Evolutionary conservation across 2,888 invertebrate species (phyloP).

Genomic region (Rhorus exstirpatorius): DNA sequence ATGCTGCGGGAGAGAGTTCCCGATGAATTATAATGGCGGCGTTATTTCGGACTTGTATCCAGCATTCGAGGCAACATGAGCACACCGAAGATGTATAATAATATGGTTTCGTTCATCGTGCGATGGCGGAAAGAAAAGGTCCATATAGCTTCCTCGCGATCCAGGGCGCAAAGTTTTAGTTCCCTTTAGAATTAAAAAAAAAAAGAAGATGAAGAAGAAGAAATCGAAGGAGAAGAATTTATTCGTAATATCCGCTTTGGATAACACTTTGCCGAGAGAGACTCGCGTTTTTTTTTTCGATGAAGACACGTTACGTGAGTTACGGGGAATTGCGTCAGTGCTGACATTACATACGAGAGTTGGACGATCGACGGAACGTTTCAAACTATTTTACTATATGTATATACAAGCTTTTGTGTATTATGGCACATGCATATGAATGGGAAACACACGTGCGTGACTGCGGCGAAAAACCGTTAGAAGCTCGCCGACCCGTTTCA

Average conservation of each 20-base stretch:
- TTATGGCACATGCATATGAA: conserved; percentile 40
- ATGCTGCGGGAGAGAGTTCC: conserved; percentile 68
- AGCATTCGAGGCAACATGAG: conserved; percentile 35
- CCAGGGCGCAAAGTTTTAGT: neutral
- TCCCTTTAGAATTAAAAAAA: conserved; percentile 27
- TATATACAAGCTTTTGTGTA: conserved; percentile 6
- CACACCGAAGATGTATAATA: neutral
- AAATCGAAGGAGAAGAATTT: conserved; percentile 59
- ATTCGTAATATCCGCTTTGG: conserved; percentile 69
- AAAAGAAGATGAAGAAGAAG: conserved; percentile 44
- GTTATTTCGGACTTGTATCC: conserved; percentile 53
- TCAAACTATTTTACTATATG: conserved; percentile 35
- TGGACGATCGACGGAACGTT: conserved; percentile 78
- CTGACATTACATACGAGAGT: conserved; percentile 57
- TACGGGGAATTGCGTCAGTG: conserved; percentile 74
- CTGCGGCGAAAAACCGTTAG: conserved; percentile 70
- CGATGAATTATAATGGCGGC: conserved; percentile 63
- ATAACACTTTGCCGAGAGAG: conserved; percentile 78
- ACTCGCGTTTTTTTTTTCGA: conserved; percentile 21
- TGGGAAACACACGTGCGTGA: conserved; percentile 71
- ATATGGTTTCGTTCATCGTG: conserved; percentile 23
- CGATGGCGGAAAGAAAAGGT: conserved; percentile 45
- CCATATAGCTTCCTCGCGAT: conserved; percentile 28
- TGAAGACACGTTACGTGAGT: conserved; percentile 77
- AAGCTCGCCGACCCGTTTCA: conserved; percentile 54